Evolutionary conservation across 2,797 vertebrate species (phyloP), one percentile per base, ranked within the genome.

Genomic region (Epinephelus malabaricus): DNA sequence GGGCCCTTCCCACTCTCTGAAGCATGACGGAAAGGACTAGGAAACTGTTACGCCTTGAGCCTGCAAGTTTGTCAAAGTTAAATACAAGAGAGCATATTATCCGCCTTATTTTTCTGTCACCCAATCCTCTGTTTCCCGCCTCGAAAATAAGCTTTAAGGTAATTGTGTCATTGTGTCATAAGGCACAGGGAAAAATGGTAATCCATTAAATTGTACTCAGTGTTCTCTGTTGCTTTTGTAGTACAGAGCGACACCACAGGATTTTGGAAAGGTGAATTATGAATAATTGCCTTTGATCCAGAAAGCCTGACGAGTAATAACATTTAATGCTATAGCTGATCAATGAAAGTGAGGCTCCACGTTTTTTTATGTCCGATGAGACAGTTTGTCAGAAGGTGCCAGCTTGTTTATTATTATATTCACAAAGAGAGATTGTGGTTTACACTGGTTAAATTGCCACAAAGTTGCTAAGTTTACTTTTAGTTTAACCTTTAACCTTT

Each of bases 81-180:
- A 91, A 91, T 78, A 86, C 81, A 84, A 83, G 50, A 69, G 50
- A 82, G 83, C 83, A 81, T 61, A 89, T 92, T 83, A 90, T 88
- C 79, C 69, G 30, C 80, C 79, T 87, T 86, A 88, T 92, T 89
- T 86, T 84, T 85, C 81, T 92, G 83, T 89, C 87, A 84, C 81
- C 82, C 81, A 76, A 86, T 91, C 86, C 84, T 84, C 81, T 74
- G 79, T 77, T 89, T 49, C 84, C 86, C 72, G 67, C 90, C 85
- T 87, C 4, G 23, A 91, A 88, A 92, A 89, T 89, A 89, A 92
- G 86, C 88, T 93, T 93, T 84, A 92, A 90, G 88, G 89, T 92
- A 90, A 93, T 92, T 91, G 84, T 92, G 93, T 88, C 88, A 88
- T 93, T 93, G 86, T 90, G 89, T 89, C 85, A 87, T 74, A 83